Evolutionary conservation across 2,888 invertebrate genomes (phyloP).

Genomic region (Sinohyriopsis cumingii): DNA sequence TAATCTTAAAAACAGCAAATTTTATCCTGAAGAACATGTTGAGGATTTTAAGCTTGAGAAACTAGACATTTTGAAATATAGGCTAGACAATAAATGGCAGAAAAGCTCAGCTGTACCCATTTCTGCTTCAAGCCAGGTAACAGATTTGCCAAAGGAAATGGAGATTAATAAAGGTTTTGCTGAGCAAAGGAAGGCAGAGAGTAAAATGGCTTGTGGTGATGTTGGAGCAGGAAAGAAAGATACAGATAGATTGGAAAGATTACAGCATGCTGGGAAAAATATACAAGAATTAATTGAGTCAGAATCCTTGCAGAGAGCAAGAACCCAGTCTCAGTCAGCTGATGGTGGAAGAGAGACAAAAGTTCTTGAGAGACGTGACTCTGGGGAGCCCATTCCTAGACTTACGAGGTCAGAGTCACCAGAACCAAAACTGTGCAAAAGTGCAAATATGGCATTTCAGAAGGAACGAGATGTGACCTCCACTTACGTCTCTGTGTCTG

Average conservation of each 20-base stretch:
- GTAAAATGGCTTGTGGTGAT: constrained; percentile 7
- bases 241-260: constrained; percentile 25
- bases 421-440: constrained; percentile 17
- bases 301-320: constrained; percentile 33
- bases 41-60: constrained; percentile 8
- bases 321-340: background rate
- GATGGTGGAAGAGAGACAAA: background rate
- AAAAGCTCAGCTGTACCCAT: background rate
- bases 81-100: constrained; percentile 14
- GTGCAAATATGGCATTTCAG: constrained; percentile 10
- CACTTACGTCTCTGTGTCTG: constrained; percentile 35
- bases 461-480: constrained; percentile 5
- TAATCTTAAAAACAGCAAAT: no score
- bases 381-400: constrained; percentile 15
- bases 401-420: constrained; percentile 27
- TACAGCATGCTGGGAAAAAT: constrained; percentile 28
- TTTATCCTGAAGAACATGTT: background rate
- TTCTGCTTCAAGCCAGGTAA: no score
- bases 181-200: constrained; percentile 13
- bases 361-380: background rate
- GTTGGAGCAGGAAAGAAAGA: constrained; percentile 13
- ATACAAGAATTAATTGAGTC: constrained; percentile 36
- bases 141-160: background rate
- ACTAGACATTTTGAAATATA: constrained; percentile 27
- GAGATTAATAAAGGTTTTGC: background rate